Evolutionary conservation across 2,797 vertebrate species (phyloP), one percentile per base, ranked within the genome.

Genomic region (Limnodromus scolopaceus): DNA sequence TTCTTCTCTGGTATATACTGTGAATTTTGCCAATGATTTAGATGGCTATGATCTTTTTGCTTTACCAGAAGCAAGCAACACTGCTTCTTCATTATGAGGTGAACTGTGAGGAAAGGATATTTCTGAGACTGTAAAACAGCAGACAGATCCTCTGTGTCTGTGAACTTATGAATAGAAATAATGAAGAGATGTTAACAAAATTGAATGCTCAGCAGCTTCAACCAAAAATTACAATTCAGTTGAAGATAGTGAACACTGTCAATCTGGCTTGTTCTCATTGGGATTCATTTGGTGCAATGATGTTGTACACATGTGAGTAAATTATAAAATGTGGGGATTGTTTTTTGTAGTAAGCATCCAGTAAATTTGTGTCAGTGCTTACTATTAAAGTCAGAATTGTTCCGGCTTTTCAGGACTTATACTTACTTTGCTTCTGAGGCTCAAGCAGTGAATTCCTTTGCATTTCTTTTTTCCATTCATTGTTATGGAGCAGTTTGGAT

Each of bases 291-390:
- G 30, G 16, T 51, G 24, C 32, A 55, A 11, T 64, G 27, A 55
- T 48, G 24, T 25, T 65, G n/a, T 54, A 43, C 6, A 66, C 20
- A 32, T 19, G 24, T 41, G 19, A 79, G 6, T 77, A 51, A 88
- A 11, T 61, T 61, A 57, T 30, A 69, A 76, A 93, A 75, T 15
- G 1, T 13, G 0, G n/a, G 0, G 2, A 6, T 4, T 19, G 23
- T 41, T 66, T 69, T 68, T 34, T 39, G 3, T 34, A 45, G 51
- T 23, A 57, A 82, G 2, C 13, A 46, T 27, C 11, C 23, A 27
- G 9, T 57, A 83, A 61, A 8, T 46, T 61, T 74, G 14, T 69
- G 55, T n/a, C 16, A 27, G 30, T 39, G 13, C 30, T 70, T 43
- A 38, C 11, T 65, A 5, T 19, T 34, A 23, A 85, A 65, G 20